phyloP scores from a whole-genome alignment of 2,797 vertebrate species.

The Lagodon rhomboides region DNA sequence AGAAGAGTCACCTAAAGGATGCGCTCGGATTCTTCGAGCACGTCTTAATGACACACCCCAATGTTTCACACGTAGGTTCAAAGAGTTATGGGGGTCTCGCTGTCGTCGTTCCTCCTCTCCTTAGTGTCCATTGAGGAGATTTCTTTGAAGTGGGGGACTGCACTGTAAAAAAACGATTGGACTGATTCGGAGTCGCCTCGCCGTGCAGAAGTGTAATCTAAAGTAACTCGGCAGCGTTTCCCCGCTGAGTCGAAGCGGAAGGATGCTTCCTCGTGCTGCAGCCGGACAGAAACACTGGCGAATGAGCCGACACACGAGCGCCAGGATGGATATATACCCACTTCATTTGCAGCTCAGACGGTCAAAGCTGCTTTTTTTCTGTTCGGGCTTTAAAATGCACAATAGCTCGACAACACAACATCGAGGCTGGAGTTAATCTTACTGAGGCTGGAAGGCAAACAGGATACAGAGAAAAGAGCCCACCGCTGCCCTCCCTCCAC shows the following conservation, averaged over 20 bases:
- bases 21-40: neutral
- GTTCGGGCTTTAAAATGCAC: constrained; percentile 40
- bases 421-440: constrained; percentile 31
- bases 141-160: neutral
- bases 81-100: neutral
- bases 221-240: constrained; percentile 9
- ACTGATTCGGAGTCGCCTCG: neutral
- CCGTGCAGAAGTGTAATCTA: neutral
- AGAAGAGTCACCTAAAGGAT: neutral
- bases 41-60: neutral
- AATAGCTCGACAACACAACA: constrained; percentile 20
- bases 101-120: neutral
- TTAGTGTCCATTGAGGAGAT: neutral
- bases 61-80: neutral
- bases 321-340: constrained; percentile 25
- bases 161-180: neutral
- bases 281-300: constrained; percentile 26
- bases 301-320: constrained; percentile 25
- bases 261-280: constrained; percentile 16
- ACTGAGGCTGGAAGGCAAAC: constrained; percentile 15
- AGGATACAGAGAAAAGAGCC: constrained; percentile 1
- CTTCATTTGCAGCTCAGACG: constrained; percentile 27
- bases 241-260: constrained; percentile 3
- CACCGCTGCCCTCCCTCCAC: neutral
- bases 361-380: constrained; percentile 28